A percentile compares a stretch with the other conserved stretches of the same genome.
These are phyloP conservation scores for Laticauda colubrina DNA, from an alignment of 2,113 vertebrate species.

Conservation along the genomic window DNA sequence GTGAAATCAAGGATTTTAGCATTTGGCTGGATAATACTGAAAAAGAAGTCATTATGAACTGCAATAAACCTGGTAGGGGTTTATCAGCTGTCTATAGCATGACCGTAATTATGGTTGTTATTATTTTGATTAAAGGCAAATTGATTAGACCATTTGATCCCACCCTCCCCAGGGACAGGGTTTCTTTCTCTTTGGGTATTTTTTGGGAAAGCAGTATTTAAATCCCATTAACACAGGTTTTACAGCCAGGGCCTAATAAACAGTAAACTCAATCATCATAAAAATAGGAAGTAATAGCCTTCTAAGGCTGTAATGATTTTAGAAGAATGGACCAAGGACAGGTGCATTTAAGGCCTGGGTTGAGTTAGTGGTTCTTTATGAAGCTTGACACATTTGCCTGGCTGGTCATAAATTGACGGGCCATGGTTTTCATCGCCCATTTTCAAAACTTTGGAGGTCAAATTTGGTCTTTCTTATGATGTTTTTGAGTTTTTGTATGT, in stretches of 20 bases:
- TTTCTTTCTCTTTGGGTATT: neutral
- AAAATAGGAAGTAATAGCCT: neutral
- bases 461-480: neutral
- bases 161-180: neutral
- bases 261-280: neutral
- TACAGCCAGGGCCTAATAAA: conserved; percentile 15
- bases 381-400: neutral
- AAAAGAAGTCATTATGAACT: neutral
- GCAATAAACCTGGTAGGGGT: neutral
- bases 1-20: conserved; percentile 25
- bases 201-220: neutral
- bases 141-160: neutral
- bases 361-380: neutral
- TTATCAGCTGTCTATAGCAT: neutral
- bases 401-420: neutral
- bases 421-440: neutral
- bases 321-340: neutral
- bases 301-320: neutral
- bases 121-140: conserved; percentile 5
- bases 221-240: conserved; percentile 5
- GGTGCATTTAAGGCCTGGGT: neutral
- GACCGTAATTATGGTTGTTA: neutral
- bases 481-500: neutral
- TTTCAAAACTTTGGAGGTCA: neutral
- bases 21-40: neutral